Evolutionary conservation across 2,797 vertebrate genomes (phyloP).

Genomic region (Acanthis flammea): DNA sequence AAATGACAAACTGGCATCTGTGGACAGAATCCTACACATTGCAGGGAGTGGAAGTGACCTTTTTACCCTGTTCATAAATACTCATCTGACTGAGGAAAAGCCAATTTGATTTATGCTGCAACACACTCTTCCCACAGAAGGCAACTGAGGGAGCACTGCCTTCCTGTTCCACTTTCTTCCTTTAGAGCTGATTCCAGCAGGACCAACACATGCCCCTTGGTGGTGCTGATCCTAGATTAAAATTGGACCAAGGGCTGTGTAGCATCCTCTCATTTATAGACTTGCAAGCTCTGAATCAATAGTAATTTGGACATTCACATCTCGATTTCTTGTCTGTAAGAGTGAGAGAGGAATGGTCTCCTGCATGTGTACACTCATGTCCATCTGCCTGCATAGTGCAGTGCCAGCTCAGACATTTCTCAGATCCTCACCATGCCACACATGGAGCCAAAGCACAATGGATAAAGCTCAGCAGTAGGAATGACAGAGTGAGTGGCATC

Average conservation of each 20-base stretch:
- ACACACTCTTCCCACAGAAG: slow-evolving; percentile 20
- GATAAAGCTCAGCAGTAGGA: neutral
- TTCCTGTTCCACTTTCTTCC: neutral
- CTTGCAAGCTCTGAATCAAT: neutral
- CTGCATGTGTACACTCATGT: neutral
- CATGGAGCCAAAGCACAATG: neutral
- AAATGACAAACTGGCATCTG: neutral
- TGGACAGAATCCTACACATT: neutral
- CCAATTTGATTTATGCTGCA: slow-evolving; percentile 25
- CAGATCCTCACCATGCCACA: neutral
- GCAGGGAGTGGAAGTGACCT: slow-evolving; percentile 10
- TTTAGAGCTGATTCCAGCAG: neutral
- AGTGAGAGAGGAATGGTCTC: neutral
- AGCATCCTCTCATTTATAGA: neutral
- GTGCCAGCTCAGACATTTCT: slow-evolving; percentile 34
- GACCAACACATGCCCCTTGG: neutral
- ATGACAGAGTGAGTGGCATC: neutral
- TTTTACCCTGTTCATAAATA: slow-evolving; percentile 38
- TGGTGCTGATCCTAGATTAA: neutral
- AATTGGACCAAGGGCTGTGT: neutral
- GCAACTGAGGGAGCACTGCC: slow-evolving; percentile 45
- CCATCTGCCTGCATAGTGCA: neutral
- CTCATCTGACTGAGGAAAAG: slow-evolving; percentile 26
- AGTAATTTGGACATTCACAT: neutral
- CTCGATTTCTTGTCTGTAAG: neutral